A percentile compares a stretch with the other conserved stretches of the same genome.
Conservation (phyloP, 2,797 vertebrate genomes). For the Oreortyx pictus region DNA sequence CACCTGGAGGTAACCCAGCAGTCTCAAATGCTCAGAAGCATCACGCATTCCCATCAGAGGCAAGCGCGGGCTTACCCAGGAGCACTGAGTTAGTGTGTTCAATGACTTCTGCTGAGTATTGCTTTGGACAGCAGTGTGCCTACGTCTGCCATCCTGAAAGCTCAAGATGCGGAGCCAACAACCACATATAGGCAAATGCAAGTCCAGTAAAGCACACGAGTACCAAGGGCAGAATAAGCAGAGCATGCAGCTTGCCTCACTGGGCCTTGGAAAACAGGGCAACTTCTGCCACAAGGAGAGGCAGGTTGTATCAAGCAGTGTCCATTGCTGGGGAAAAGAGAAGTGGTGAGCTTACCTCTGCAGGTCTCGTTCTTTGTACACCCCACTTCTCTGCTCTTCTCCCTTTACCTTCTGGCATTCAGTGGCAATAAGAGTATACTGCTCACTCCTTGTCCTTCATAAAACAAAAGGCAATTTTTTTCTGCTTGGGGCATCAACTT, state of each 20-base stretch:
- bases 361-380: background rate
- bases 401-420: background rate
- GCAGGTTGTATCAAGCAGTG: rapidly evolving
- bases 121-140: background rate
- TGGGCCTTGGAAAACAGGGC: background rate
- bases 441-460: background rate
- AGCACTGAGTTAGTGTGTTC: background rate
- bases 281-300: background rate
- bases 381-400: background rate
- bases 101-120: background rate
- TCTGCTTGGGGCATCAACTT: background rate
- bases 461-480: background rate
- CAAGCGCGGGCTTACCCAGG: background rate
- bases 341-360: background rate
- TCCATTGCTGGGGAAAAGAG: background rate
- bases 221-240: background rate
- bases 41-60: background rate
- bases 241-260: no score
- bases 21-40: background rate
- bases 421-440: background rate
- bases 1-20: background rate
- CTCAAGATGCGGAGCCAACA: background rate
- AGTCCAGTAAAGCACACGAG: background rate
- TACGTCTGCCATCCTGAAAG: background rate
- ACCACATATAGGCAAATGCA: rapidly evolving